Evolutionary conservation across 2,888 invertebrate genomes (phyloP), one percentile per base, ranked within the genome.

Genomic region (Harpagoxenus sublaevis): DNA sequence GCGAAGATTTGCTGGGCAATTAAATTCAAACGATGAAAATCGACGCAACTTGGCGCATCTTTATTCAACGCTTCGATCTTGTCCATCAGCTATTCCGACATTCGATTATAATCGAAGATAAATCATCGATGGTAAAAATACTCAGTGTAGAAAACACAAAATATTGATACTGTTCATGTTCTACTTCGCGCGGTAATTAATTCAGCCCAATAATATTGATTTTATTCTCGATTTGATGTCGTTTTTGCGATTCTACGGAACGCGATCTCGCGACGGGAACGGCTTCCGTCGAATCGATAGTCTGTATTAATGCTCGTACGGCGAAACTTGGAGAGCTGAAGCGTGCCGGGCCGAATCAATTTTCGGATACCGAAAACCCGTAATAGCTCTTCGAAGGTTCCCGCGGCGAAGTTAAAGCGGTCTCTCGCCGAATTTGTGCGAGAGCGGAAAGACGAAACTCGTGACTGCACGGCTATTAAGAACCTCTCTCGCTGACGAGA

Each of bases 281-380:
- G 18, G 12, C 23, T 48, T 68, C 23, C 6, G 84, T 84, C 87
- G 84, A 89, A 90, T 90, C 86, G 90, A 90, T 90, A 87, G 73
- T 81, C 42, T 6, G 39, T 48, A 68, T 63, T 62, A 70, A 89
- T 82, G 78, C 77, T 86, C 86, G 84, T 68, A 70, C 70, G 65
- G 89, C 78, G 85, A 85, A 89, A 86, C 82, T 85, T 87, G 74
- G 42, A 83, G 79, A 81, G 79, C 86, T 79, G 74, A 84, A 79
- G 89, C 70, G 45, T 65, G 79, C 63, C 57, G 75, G 55, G 65
- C 57, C 86, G 84, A 90, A 90, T 90, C 90, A 90, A 90, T 90
- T 90, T 89, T 90, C 89, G 84, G 65, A 78, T 73, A 65, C 66
- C 57, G 84, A 87, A 87, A 86, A 83, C 42, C 85, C 83, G 65